phyloP scores from a whole-genome alignment of 2,113 vertebrate species.

The Dipodomys spectabilis region DNA sequence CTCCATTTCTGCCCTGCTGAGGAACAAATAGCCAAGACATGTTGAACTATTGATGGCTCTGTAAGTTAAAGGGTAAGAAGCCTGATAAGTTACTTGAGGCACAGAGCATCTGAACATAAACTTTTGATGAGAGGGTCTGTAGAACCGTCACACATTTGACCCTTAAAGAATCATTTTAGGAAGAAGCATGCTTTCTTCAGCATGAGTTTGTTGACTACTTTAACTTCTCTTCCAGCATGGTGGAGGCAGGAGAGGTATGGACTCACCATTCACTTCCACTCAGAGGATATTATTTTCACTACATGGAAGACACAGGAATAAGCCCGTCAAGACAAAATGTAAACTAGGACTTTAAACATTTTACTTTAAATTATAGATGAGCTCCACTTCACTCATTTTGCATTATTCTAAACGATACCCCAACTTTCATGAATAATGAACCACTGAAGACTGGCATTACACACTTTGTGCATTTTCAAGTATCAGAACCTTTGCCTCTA shows the following conservation, averaged over 20 bases:
- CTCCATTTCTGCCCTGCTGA: neutral
- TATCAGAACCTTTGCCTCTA: conserved; percentile 22
- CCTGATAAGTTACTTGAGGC: neutral
- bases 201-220: neutral
- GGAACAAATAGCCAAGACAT: neutral
- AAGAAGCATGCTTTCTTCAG: conserved; percentile 4
- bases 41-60: neutral
- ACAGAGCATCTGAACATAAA: neutral
- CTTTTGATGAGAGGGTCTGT: neutral
- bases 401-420: conserved; percentile 48
- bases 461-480: conserved; percentile 22
- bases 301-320: conserved; percentile 61
- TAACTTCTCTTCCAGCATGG: neutral
- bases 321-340: conserved; percentile 37
- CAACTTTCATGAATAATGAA: conserved; percentile 56
- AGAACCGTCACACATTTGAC: neutral
- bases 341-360: conserved; percentile 7
- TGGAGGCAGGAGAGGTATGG: neutral
- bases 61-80: neutral
- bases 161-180: neutral
- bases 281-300: conserved; percentile 42
- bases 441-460: neutral
- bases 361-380: conserved; percentile 47
- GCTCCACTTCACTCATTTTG: conserved; percentile 6
- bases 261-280: conserved; percentile 41